phyloP scores from a whole-genome alignment of 2,888 invertebrate genomes.

The Caenorhabditis sp. region DNA sequence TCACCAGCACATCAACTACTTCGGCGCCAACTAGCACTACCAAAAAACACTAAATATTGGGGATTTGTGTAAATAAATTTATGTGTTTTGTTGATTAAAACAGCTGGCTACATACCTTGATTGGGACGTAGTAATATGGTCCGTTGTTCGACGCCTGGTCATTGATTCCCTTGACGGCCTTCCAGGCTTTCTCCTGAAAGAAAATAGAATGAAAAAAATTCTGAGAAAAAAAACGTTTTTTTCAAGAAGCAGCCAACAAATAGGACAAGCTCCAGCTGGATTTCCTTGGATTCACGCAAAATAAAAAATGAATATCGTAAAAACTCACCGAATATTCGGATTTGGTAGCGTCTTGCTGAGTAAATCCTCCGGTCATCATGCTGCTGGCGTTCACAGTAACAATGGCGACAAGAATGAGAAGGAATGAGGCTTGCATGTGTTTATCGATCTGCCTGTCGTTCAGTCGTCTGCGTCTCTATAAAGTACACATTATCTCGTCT shows the following conservation, averaged over 20 bases:
- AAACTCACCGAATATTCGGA: conserved; percentile 68
- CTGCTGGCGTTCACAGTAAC: conserved; percentile 40
- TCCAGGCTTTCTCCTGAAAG: conserved; percentile 68
- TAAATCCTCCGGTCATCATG: conserved; percentile 68
- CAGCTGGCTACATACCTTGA: conserved; percentile 73
- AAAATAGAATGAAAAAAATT: too few relatives aligned
- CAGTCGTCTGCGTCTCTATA: conserved; percentile 36
- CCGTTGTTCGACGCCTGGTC: conserved; percentile 73
- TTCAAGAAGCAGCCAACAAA: too few relatives aligned
- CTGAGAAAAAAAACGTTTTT: too few relatives aligned
- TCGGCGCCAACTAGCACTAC: conserved; percentile 36
- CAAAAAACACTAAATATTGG: conserved; percentile 32
- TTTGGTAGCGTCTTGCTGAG: conserved; percentile 67
- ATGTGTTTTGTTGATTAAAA: neutral
- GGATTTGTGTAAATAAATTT: conserved; percentile 10
- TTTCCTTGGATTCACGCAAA: conserved; percentile 9
- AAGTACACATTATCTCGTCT: conserved; percentile 42
- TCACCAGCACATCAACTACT: conserved; percentile 46
- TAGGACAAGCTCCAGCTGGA: too few relatives aligned
- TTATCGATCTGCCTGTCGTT: conserved; percentile 50
- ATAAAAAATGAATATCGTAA: conserved; percentile 1
- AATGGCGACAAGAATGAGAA: conserved; percentile 36
- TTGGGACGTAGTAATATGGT: conserved; percentile 70
- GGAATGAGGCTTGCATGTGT: conserved; percentile 48
- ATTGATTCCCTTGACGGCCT: conserved; percentile 67